A percentile compares a stretch with the other conserved stretches of the same genome.
Evolutionary conservation across 2,113 vertebrate species (phyloP).

Genomic region (Oreochromis aureus): DNA sequence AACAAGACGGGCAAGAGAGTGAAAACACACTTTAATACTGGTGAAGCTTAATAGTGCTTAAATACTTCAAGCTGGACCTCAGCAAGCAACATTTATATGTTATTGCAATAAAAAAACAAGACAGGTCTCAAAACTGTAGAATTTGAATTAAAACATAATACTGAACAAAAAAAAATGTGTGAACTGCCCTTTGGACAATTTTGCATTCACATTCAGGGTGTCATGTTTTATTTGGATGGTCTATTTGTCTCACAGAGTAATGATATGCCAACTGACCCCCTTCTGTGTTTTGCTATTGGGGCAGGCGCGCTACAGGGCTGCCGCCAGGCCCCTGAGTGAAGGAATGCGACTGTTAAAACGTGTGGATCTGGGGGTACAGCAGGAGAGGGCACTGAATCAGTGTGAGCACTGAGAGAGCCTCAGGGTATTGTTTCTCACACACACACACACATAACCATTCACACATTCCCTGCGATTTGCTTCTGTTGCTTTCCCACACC

Average conservation of each 20-base stretch:
- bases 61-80: not conserved
- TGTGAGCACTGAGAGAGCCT: constrained; percentile 49
- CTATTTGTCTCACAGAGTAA: constrained; percentile 55
- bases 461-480: constrained; percentile 43
- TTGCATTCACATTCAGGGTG: constrained; percentile 20
- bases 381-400: constrained; percentile 55
- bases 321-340: constrained; percentile 21
- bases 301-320: constrained; percentile 15
- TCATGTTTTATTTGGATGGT: constrained; percentile 55
- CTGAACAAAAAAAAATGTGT: not conserved
- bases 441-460: not conserved
- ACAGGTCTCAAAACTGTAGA: not conserved
- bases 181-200: not conserved
- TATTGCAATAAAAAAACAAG: not conserved
- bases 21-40: not conserved
- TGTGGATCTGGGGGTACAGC: constrained; percentile 37
- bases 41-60: not conserved
- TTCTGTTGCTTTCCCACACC: constrained; percentile 41
- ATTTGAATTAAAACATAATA: not conserved
- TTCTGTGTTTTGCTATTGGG: constrained; percentile 50
- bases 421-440: constrained; percentile 40
- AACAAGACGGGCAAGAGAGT: not conserved
- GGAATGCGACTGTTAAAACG: constrained; percentile 64
- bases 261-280: constrained; percentile 33
- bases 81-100: not conserved